These are phyloP conservation scores for Dufourea novaeangliae DNA, from an alignment of 1,140 invertebrate species.

Conservation along the genomic window DNA sequence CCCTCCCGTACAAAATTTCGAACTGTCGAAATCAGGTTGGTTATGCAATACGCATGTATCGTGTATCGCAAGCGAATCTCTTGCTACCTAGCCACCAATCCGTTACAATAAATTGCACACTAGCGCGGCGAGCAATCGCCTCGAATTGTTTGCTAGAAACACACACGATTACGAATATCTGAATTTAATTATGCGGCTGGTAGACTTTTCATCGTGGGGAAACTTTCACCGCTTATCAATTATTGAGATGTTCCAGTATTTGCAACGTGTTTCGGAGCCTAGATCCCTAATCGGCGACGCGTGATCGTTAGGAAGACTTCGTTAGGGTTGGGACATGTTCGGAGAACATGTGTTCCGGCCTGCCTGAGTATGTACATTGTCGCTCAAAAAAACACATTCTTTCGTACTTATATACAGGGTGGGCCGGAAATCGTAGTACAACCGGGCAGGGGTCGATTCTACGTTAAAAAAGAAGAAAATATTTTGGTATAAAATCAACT, in stretches of 20 bases:
- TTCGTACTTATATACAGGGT: no score
- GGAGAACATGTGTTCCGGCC: not conserved
- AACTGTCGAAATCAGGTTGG: slow-evolving; percentile 14
- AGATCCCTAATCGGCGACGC: not conserved
- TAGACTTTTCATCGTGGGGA: slow-evolving; percentile 10
- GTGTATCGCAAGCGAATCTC: not conserved
- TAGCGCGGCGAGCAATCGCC: not conserved
- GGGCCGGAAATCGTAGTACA: no score
- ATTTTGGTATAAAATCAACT: no score
- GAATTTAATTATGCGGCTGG: slow-evolving; percentile 20
- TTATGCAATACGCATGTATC: slow-evolving; percentile 6
- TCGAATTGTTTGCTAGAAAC: not conserved
- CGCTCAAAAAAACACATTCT: no score
- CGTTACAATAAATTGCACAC: slow-evolving; percentile 26
- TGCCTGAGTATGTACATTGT: not conserved
- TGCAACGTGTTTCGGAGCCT: not conserved
- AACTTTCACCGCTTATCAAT: slow-evolving; percentile 30
- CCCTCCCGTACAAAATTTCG: slow-evolving; percentile 9
- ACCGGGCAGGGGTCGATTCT: no score
- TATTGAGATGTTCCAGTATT: slow-evolving; percentile 6
- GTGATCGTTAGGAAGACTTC: not conserved
- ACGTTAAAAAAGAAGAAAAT: no score
- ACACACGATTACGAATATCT: slow-evolving; percentile 1
- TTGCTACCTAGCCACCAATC: not conserved
- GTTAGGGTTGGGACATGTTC: not conserved